phyloP scores from a whole-genome alignment of 2,888 invertebrate genomes.

The Standfussiana lucernea region DNA sequence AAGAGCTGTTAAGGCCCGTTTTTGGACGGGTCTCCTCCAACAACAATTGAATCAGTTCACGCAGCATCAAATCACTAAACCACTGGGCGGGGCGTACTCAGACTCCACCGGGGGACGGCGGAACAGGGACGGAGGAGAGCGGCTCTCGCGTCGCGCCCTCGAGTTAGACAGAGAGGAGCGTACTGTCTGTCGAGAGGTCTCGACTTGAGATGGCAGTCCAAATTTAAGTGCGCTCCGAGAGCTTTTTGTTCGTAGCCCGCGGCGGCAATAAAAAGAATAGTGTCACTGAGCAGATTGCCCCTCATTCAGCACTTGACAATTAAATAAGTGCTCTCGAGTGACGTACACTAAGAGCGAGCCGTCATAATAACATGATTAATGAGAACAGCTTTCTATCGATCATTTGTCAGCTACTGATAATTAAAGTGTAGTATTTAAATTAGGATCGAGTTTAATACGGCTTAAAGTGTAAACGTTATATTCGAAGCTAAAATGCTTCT shows the following conservation, averaged over 20 bases:
- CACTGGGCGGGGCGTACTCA: conserved; percentile 90
- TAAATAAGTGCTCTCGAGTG: conserved; percentile 88
- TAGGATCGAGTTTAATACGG: conserved; percentile 74
- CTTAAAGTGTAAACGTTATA: conserved; percentile 70
- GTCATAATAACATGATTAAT: conserved; percentile 89
- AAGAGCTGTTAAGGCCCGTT: conserved; percentile 86
- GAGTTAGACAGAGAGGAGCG: conserved; percentile 82
- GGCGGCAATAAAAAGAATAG: conserved; percentile 88
- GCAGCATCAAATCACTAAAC: conserved; percentile 91
- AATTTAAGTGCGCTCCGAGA: conserved; percentile 86
- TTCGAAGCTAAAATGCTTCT: conserved; percentile 45
- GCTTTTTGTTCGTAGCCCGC: conserved; percentile 88
- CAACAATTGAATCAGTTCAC: conserved; percentile 91
- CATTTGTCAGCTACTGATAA: conserved; percentile 89
- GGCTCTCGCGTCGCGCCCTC: conserved; percentile 69
- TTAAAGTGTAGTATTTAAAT: conserved; percentile 83
- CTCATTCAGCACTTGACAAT: conserved; percentile 89
- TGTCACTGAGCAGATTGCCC: conserved; percentile 90
- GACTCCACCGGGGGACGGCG: conserved; percentile 88
- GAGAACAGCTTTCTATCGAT: conserved; percentile 85
- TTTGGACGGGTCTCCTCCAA: conserved; percentile 81
- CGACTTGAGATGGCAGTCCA: conserved; percentile 84
- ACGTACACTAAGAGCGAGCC: conserved; percentile 82
- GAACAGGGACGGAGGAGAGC: conserved; percentile 84
- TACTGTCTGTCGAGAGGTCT: conserved; percentile 78